phyloP scores from a whole-genome alignment of 37 sponge, comb jelly and placozoan species.

The Chondrosia reniformis region DNA sequence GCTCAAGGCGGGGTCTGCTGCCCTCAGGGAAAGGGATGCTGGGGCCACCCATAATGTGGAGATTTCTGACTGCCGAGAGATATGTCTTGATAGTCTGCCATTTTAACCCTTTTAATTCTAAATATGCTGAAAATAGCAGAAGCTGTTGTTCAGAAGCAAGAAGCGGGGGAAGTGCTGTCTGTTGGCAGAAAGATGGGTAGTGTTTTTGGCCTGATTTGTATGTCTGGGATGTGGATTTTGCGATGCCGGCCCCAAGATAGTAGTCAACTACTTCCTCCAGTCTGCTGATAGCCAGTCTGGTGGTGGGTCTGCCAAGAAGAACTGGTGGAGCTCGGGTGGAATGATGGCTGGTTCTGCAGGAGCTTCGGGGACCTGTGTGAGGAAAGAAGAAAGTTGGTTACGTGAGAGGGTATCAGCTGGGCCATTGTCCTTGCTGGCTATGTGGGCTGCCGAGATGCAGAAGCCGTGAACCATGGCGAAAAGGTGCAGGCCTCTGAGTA shows the following conservation, averaged over 20 bases:
- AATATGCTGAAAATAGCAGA: slow-evolving; percentile 28
- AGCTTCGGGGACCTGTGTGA: slow-evolving; percentile 19
- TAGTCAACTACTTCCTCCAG: slow-evolving; percentile 46
- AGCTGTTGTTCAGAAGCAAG: slow-evolving; percentile 34
- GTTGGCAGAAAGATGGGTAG: slow-evolving; percentile 33
- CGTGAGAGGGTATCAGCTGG: slow-evolving; percentile 55
- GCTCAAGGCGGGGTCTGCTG: neutral
- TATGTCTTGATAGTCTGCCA: slow-evolving; percentile 41
- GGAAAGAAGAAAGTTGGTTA: neutral
- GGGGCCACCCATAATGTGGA: neutral
- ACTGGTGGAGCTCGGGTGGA: neutral
- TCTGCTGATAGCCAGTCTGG: slow-evolving; percentile 49
- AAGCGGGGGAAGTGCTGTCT: slow-evolving; percentile 25
- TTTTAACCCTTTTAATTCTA: slow-evolving; percentile 18
- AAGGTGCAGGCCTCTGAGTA: slow-evolving; percentile 39
- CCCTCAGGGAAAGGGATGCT: neutral
- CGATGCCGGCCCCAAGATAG: neutral
- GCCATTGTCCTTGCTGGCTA: slow-evolving; percentile 17
- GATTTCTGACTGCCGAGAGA: slow-evolving; percentile 35
- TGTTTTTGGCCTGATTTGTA: slow-evolving; percentile 31
- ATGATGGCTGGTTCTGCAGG: neutral
- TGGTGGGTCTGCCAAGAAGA: slow-evolving; percentile 23
- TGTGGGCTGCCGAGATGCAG: slow-evolving; percentile 18
- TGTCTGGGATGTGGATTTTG: slow-evolving; percentile 41
- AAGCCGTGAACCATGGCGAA: slow-evolving; percentile 29